Evolutionary conservation across 2,888 invertebrate genomes (phyloP), one percentile per base, ranked within the genome.

Genomic region (Lepidocyrtoides sp.): DNA sequence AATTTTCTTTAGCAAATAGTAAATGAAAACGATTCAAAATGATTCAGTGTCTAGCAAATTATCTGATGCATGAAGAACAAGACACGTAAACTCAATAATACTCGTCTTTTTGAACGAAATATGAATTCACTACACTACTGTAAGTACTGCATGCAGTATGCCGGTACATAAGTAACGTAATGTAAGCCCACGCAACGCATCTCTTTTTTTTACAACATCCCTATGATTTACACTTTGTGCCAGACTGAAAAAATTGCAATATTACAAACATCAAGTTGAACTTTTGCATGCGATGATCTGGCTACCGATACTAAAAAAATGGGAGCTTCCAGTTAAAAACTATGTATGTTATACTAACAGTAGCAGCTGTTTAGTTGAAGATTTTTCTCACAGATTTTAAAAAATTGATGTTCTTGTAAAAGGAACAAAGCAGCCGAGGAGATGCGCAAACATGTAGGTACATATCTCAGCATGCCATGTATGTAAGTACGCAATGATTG

Each of bases 61-160:
- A 69, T 69, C 72, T 72, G 20, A 72, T 72, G 72, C 72, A 44
- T 72, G 72, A 72, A 41, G 41, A 41, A 17, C 32, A 0, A 72
- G n/a, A 72, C 66, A 66, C 66, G 69, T 69, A 69, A 41, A 32
- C 20, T 20, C 7, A 20, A 8, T 48, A 14, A 3, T 57, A 2
- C 20, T 57, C 12, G 57, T 57, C 20, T n/a, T 8, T 17, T 20
- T 2, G 17, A 8, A 57, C 2, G 48, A 48, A 48, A 14, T 12
- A 48, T 12, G 48, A 48, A 48, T 2, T 14, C 12, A 48, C 12
- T 48, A 41, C 12, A 12, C 48, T 48, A 12, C 48, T 48, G 48
- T 51, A n/a, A n/a, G n/a, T 17, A 54, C 54, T 54, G 36, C 36
- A 2, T 36, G 36, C 48, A 48, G 7, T 48, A 10, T 12, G 51